Base-by-base conservation (phyloP, 2,797 vertebrate genomes). In the Arvicola amphibius region DNA sequence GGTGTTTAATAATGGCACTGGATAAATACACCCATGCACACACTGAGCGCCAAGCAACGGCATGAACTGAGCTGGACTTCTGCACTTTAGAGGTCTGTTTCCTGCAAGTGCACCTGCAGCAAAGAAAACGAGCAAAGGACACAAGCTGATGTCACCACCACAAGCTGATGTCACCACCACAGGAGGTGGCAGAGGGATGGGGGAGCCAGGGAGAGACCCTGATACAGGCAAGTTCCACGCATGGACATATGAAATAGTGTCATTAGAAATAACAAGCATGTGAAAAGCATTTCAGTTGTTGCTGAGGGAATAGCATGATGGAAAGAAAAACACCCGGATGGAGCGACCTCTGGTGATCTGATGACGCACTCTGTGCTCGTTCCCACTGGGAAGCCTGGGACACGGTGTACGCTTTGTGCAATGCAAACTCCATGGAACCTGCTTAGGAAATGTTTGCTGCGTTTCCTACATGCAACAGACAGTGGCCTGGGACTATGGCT, bases 131-230 rank as follows among this genome's bases (percentile, higher is more conserved):
- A 83, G 23, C 0, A 9, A 29, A 69, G 34, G 37, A 27, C 32
- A 27, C 2, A 0, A 11, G 27, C 3, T 3, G 8, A 40, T 21
- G 37, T 67, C 51, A 74, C 53, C 10, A 8, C 0, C 27, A 21
- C 56, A 21, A n/a, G n/a, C n/a, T n/a, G 10, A 37, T 21, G 37
- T 67, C 51, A 74, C 53, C 10, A 8, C 0, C 27, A 21, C 56
- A 21, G 19, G 19, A 56, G 6, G 56, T 56, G 19, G 56, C 56
- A 59, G 56, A 59, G 21, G 56, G 56, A 59, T 21, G 2, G 53
- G 56, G 76, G 4, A 14, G 8, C 46, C 40, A n/a, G 71, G 32
- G n/a, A 14, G 32, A 88, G 17, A 9, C 53, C 71, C 29, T n/a
- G 29, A 34, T 19, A 25, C 29, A 40, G 67, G 71, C 5, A 77